A percentile compares a stretch with the other conserved stretches of the same genome.
phyloP scores from a whole-genome alignment of 2,113 vertebrate species.

The Bostrychus sinensis region DNA sequence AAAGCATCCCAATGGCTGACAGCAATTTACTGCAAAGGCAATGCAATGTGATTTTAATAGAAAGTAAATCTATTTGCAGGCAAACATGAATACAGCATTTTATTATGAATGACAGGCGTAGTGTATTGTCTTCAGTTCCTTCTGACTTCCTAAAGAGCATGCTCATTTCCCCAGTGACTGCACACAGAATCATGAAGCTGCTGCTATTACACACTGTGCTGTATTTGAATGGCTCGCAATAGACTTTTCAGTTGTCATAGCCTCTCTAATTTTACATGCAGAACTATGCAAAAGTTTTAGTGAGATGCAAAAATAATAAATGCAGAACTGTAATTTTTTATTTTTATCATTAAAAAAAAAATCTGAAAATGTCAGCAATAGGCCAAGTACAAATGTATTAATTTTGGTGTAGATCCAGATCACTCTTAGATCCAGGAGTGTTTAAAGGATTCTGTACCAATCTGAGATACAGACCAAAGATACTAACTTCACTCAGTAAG shows the following conservation, averaged over 20 bases:
- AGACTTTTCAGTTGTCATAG: slow-evolving; percentile 18
- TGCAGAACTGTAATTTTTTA: too few relatives aligned
- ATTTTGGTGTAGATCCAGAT: not conserved
- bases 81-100: slow-evolving; percentile 3
- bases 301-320: not conserved
- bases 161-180: slow-evolving; percentile 7
- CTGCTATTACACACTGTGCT: slow-evolving; percentile 1
- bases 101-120: slow-evolving; percentile 16
- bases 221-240: slow-evolving; percentile 9
- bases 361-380: not conserved
- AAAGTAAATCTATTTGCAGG: slow-evolving; percentile 2
- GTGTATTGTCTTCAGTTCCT: slow-evolving; percentile 16
- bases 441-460: too few relatives aligned
- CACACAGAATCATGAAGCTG: slow-evolving; percentile 4
- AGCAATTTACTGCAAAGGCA: slow-evolving; percentile 7
- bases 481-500: too few relatives aligned
- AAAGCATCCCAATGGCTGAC: not conserved
- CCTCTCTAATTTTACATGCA: not conserved
- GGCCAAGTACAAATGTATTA: not conserved
- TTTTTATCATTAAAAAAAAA: too few relatives aligned
- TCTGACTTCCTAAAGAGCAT: slow-evolving; percentile 1
- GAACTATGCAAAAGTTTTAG: not conserved
- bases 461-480: too few relatives aligned
- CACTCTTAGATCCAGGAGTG: not conserved
- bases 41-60: slow-evolving; percentile 10